Base-by-base conservation (phyloP, 2,113 vertebrate species). In the Phocoena phocoena region DNA sequence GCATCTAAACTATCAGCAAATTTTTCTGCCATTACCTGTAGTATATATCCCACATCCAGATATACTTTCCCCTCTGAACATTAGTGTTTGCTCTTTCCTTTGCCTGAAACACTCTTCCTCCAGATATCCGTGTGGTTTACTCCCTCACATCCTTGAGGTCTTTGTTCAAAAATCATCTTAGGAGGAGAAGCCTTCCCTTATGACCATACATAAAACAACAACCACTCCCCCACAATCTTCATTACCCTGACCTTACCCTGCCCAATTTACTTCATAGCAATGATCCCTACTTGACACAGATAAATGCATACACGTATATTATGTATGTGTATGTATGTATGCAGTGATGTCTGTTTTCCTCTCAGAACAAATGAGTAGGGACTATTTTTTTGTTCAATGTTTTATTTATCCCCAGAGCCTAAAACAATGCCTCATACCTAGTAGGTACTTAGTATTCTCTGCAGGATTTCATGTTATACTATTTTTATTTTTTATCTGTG, bases 341-440 rank as follows among this genome's bases (percentile, higher is more conserved):
- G 74, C 53, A 12, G 28, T 73, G 67, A 55, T 31, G 28, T 38
- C 53, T 93, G 2, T 88, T 58, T 95, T 71, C n/a, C 41, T 68
- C 62, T 82, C 44, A 71, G 62, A 96, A 77, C 63, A 70, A 9
- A 31, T 9, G 2, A 79, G 3, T 63, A 76, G 44, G 65, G 41
- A 84, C 77, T 67, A 1, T 92, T 87, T 82, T 90, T 55, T 55
- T 33, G 80, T 55, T 82, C 23, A 62, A 3, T 67, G 1, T 87
- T 93, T 92, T 62, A 15, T 77, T 96, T 94, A 26, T 73, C n/a
- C 33, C 31, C 1, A 21, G 44, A 95, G 31, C 71, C 60, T 70
- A 18, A 82, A 87, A 76, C 36, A 70, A 0, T 91, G 26, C 44
- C 62, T 77, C 28, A 14, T 38, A 62, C 8, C 8, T 47, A 31